Base-by-base conservation (phyloP, 2,888 invertebrate species). In the Andrena marginata region DNA sequence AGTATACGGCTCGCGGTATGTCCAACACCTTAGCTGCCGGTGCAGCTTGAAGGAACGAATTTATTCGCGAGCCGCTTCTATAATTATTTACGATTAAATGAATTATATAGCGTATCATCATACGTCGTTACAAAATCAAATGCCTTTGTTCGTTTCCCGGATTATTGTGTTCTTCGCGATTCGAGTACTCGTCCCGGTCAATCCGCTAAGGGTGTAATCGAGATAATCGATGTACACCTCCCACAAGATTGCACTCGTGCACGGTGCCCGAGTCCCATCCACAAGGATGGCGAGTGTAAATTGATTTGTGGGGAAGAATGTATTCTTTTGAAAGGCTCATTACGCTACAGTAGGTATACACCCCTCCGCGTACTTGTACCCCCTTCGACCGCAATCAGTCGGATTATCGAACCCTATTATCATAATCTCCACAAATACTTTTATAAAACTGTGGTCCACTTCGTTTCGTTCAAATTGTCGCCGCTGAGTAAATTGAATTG, bases 61-160 rank as follows among this genome's bases (percentile, higher is more conserved):
- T 77, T 84, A 75, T 77, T 63, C 54, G 42, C 67, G 51, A 70
- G 62, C 42, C 77, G 20, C 20, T 87, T 85, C 80, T 64, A 68
- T 82, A 85, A 86, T 86, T 86, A 85, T 82, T 87, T 76, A 84
- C 84, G 84, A 86, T 87, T 77, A 80, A 87, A 77, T 80, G 77
- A 86, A 86, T 86, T 85, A 77, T 26, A 87, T 49, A 74, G 80
- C 8, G 49, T 85, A 80, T 85, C 62, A 87, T 86, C 85, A 85
- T 8, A 26, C 67, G 64, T 54, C 75, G 72, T 78, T 77, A 42
- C 2, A 72, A 59, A 77, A 71, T 64, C 54, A 51, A 63, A 74
- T 35, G 82, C 65, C 82, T 74, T 83, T 74, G 71, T 82, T 74
- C 83, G 73, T 82, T 73, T 82, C 63, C 65, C 73, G 77, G 67